phyloP scores from a whole-genome alignment of 2,113 vertebrate genomes.

The Hippocampus mohnikei region DNA sequence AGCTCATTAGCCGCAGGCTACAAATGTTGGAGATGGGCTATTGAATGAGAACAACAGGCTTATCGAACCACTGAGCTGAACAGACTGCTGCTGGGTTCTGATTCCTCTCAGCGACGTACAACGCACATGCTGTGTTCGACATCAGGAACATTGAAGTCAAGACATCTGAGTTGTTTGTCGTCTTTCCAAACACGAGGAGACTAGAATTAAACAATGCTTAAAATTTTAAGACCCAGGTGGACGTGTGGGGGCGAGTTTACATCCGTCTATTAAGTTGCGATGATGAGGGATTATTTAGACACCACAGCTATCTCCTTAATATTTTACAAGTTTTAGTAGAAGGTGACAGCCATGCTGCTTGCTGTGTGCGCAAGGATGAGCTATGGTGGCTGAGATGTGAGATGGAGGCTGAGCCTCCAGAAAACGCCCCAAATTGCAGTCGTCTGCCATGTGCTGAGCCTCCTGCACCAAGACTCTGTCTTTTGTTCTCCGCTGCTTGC shows the following conservation, averaged over 20 bases:
- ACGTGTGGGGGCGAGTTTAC: background rate
- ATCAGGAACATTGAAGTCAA: background rate
- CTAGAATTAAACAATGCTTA: background rate
- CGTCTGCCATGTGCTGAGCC: slow-evolving; percentile 63
- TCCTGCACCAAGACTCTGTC: slow-evolving; percentile 62
- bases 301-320: slow-evolving; percentile 16
- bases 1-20: slow-evolving; percentile 19
- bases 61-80: slow-evolving; percentile 21
- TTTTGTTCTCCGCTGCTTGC: slow-evolving; percentile 71
- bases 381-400: slow-evolving; percentile 52
- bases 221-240: slow-evolving; percentile 4
- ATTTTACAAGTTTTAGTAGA: slow-evolving; percentile 37
- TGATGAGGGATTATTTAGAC: slow-evolving; percentile 44
- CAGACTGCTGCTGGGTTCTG: slow-evolving; percentile 14
- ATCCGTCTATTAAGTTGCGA: slow-evolving; percentile 17
- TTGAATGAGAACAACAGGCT: slow-evolving; percentile 22
- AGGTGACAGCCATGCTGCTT: slow-evolving; percentile 30
- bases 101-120: slow-evolving; percentile 7
- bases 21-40: slow-evolving; percentile 14
- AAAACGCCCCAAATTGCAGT: slow-evolving; percentile 69
- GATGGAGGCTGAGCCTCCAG: slow-evolving; percentile 55
- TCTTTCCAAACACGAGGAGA: slow-evolving; percentile 6
- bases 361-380: slow-evolving; percentile 23
- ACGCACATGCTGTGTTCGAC: background rate
- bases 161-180: background rate